phyloP scores from a whole-genome alignment of 2,888 invertebrate species.

The Magallana nippona region DNA sequence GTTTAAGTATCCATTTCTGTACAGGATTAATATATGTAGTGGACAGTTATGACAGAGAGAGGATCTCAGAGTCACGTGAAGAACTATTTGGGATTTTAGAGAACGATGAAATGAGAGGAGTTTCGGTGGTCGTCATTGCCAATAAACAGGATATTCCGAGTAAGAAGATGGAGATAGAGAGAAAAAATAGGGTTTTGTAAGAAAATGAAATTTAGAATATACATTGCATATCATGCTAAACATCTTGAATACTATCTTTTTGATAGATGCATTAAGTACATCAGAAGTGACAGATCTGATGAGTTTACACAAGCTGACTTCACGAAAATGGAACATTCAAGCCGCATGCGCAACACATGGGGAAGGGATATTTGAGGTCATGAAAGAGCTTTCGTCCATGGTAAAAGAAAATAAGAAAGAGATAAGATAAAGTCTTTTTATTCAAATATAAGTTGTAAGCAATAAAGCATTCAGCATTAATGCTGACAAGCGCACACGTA shows the following conservation, averaged over 20 bases:
- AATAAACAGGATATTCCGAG: constrained; percentile 79
- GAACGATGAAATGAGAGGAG: constrained; percentile 73
- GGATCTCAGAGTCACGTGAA: constrained; percentile 74
- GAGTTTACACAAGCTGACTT: constrained; percentile 64
- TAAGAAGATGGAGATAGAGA: constrained; percentile 46
- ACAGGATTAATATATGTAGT: constrained; percentile 77
- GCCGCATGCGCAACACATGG: constrained; percentile 76
- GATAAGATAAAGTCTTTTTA: too few species aligned
- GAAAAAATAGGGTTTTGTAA: too few species aligned
- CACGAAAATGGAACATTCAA: constrained; percentile 77
- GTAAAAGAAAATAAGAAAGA: constrained; percentile 70
- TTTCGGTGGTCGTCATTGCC: constrained; percentile 78
- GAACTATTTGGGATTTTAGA: constrained; percentile 74
- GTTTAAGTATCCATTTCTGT: neutral
- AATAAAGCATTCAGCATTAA: too few species aligned
- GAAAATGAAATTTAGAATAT: too few species aligned
- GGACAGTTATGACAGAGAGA: constrained; percentile 75
- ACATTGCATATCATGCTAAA: neutral
- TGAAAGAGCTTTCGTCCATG: constrained; percentile 75
- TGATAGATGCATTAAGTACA: constrained; percentile 68
- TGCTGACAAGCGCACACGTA: too few species aligned
- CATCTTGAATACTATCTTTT: neutral
- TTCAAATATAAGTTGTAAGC: too few species aligned
- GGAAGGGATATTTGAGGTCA: constrained; percentile 78
- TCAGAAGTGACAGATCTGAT: constrained; percentile 73